Base-by-base conservation (phyloP, 2,888 invertebrate species). In the Hetaerina titia region DNA sequence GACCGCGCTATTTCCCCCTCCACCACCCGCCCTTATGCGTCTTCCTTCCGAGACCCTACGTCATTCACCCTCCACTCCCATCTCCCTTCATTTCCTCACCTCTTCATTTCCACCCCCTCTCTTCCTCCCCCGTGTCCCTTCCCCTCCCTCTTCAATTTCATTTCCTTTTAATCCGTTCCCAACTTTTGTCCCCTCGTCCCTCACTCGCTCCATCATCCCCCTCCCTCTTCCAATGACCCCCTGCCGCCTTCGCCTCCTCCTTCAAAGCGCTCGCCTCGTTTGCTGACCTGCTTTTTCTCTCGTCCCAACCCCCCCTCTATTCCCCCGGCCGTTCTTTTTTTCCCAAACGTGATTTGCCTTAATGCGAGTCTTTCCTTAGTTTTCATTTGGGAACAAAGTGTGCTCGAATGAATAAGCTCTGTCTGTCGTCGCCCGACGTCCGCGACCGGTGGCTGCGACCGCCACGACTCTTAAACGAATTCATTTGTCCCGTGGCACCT, bases 311-410 rank as follows among this genome's bases (percentile, higher is more conserved):
- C 9, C 69, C 69, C 2, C 4, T 6, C 69, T 8, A 22, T 69
- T n/a, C 0, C 22, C n/a, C 22, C 69, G 31, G 9, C 81, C 81
- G 81, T 15, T 31, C 31, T 31, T 22, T 31, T 81, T 81, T 81
- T 22, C 81, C 22, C 22, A 31, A 81, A 81, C 81, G 81, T 81
- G 81, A 81, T 81, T 81, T 81, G 81, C 81, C 81, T n/a, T 31
- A 22, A 31, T 31, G 81, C 81, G 25, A 81, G 81, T 81, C 81
- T 31, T 31, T 81, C 31, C 81, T 9, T 13, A 13, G 25, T 81
- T 31, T 31, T 31, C 81, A 69, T 31, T 81, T 31, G 22, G 81
- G 31, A 81, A 13, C 13, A 25, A 81, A 81, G 81, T 25, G 81
- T 15, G 19, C 81, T 81, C 81, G 2, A 81, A 81, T 81, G 81